Conservation (phyloP, 2,113 vertebrate species). For the Xiphophorus couchianus region DNA sequence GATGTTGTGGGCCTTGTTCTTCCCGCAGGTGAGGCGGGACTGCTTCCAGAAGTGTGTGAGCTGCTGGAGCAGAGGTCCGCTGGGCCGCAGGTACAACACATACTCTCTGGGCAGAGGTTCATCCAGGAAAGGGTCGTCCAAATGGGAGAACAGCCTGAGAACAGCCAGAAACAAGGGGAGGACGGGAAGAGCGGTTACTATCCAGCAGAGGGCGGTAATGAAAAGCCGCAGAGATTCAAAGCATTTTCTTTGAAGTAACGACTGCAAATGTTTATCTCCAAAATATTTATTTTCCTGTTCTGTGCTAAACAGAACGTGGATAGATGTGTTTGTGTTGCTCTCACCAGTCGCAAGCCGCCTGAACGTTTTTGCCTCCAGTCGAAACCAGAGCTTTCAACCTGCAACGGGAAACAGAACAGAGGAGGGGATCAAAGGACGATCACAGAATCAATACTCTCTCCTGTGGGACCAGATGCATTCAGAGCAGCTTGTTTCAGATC, state of each 20-base stretch:
- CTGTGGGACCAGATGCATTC: slow-evolving; percentile 63
- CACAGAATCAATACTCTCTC: slow-evolving; percentile 73
- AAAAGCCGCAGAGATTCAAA: background rate
- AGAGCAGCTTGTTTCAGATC: slow-evolving; percentile 21
- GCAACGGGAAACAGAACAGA: slow-evolving; percentile 46
- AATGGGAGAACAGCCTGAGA: slow-evolving; percentile 94
- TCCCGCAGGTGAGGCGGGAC: slow-evolving; percentile 92
- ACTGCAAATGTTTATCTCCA: slow-evolving; percentile 9
- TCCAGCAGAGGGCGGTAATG: slow-evolving; percentile 59
- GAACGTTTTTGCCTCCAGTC: slow-evolving; percentile 94
- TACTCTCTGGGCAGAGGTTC: slow-evolving; percentile 95
- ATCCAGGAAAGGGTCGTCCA: slow-evolving; percentile 95
- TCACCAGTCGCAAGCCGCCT: slow-evolving; percentile 99
- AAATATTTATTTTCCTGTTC: slow-evolving; percentile 14
- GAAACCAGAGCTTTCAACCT: slow-evolving; percentile 97
- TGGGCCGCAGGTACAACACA: slow-evolving; percentile 95
- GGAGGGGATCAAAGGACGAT: slow-evolving; percentile 61
- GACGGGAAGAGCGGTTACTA: background rate
- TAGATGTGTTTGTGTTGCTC: slow-evolving; percentile 66
- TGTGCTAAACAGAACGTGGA: slow-evolving; percentile 18
- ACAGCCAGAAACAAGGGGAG: background rate
- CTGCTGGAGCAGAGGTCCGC: slow-evolving; percentile 92
- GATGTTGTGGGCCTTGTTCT: slow-evolving; percentile 99
- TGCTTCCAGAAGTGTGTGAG: slow-evolving; percentile 96
- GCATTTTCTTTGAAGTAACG: background rate